These are phyloP conservation scores for Champsocephalus gunnari DNA, from an alignment of 2,797 vertebrate species.

Conservation along the genomic window DNA sequence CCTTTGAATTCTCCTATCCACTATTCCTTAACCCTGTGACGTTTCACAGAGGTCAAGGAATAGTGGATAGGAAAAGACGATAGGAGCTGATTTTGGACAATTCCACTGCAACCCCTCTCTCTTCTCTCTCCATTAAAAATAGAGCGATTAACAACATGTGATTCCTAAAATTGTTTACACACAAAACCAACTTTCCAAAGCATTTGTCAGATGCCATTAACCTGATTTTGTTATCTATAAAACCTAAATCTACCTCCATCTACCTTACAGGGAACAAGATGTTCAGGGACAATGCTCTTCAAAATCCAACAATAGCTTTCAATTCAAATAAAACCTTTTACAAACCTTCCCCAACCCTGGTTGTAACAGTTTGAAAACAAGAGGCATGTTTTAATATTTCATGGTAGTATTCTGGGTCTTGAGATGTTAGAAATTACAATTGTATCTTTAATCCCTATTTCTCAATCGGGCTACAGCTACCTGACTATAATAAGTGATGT, in stretches of 20 bases:
- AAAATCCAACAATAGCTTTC: background rate
- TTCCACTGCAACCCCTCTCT: background rate
- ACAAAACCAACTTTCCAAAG: background rate
- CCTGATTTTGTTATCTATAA: background rate
- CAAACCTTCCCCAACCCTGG: background rate
- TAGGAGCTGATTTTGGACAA: too few species aligned
- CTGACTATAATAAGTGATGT: conserved; percentile 11
- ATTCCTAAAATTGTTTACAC: background rate
- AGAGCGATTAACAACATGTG: background rate
- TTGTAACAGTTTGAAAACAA: too few species aligned
- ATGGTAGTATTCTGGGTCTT: background rate
- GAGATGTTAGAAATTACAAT: background rate
- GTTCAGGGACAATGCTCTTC: background rate
- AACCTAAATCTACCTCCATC: background rate
- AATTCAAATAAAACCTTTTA: conserved; percentile 3
- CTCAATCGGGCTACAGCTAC: conserved; percentile 27
- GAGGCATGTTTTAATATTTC: background rate
- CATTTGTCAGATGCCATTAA: background rate
- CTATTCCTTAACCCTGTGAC: too few species aligned
- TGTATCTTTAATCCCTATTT: conserved; percentile 2
- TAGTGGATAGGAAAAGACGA: too few species aligned
- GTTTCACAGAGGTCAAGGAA: too few species aligned
- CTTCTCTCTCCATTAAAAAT: conserved; percentile 10
- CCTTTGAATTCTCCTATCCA: too few species aligned
- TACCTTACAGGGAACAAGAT: background rate